These are phyloP conservation scores for Otolemur crassicaudatus DNA, from an alignment of 2,797 vertebrate genomes.

Conservation along the genomic window DNA sequence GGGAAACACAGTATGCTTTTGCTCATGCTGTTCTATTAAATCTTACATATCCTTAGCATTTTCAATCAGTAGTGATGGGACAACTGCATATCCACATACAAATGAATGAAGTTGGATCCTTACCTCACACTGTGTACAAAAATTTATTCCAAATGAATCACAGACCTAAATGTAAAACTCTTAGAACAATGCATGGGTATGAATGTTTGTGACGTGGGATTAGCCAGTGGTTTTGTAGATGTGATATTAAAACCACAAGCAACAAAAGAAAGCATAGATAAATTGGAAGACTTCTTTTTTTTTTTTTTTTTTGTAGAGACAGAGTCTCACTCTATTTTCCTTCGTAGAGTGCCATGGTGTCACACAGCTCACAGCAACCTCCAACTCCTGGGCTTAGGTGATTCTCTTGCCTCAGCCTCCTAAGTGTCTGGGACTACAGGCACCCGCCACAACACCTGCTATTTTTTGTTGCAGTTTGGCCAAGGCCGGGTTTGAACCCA, in stretches of 20 bases:
- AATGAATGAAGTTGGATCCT: neutral
- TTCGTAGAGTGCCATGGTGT: too few species aligned
- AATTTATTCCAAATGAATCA: constrained; percentile 28
- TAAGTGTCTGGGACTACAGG: too few species aligned
- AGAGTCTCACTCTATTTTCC: too few species aligned
- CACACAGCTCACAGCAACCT: too few species aligned
- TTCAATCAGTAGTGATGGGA: neutral
- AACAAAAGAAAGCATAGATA: constrained; percentile 5
- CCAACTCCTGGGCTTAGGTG: too few species aligned
- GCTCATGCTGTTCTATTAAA: neutral
- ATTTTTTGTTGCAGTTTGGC: too few species aligned
- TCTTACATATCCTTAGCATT: neutral
- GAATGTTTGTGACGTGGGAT: neutral
- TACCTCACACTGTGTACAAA: neutral
- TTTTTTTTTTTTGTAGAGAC: too few species aligned
- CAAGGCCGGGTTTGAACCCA: too few species aligned
- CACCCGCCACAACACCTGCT: too few species aligned
- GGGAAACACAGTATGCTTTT: neutral
- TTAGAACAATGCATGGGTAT: neutral
- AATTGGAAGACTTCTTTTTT: neutral
- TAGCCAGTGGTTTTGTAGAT: neutral
- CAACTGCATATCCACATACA: neutral
- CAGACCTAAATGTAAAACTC: neutral
- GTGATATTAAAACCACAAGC: neutral
- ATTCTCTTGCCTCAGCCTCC: too few species aligned